Percentiles rank a stretch among this genome's conserved stretches.
Conservation (phyloP, 2,113 vertebrate genomes). For the Argyrosomus japonicus region DNA sequence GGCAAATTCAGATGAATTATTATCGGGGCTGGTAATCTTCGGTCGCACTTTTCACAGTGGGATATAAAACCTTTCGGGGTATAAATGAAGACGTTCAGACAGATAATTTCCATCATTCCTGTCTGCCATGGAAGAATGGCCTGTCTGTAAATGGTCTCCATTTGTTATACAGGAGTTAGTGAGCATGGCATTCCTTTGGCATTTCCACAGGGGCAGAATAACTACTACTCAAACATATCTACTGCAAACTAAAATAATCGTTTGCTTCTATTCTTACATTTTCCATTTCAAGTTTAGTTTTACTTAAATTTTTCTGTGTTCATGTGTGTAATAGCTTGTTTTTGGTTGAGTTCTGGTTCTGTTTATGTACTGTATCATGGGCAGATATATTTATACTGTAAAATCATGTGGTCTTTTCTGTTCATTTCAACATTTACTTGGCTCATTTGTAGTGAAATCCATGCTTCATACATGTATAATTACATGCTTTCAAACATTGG, state of each 20-base stretch:
- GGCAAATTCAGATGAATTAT: constrained; percentile 62
- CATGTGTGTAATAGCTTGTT: background rate
- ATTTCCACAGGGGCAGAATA: background rate
- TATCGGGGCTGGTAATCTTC: constrained; percentile 41
- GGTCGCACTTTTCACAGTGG: constrained; percentile 49
- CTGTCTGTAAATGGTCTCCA: background rate
- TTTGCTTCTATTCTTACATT: background rate
- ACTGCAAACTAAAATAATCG: background rate
- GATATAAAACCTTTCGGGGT: constrained; percentile 33
- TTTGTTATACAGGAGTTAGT: background rate
- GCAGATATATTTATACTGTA: constrained; percentile 13
- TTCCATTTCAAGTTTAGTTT: background rate
- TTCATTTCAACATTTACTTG: constrained; percentile 4
- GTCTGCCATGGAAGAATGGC: constrained; percentile 1
- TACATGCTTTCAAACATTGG: constrained; percentile 28
- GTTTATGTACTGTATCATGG: background rate
- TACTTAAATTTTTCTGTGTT: background rate
- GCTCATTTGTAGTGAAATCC: constrained; percentile 17
- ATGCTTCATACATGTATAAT: constrained; percentile 34
- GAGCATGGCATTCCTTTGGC: background rate
- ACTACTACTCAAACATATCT: background rate
- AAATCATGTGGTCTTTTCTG: constrained; percentile 3
- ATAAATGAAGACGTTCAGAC: constrained; percentile 54
- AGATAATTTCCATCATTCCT: constrained; percentile 18
- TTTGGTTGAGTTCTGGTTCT: constrained; percentile 7